phyloP scores from a whole-genome alignment of 2,113 vertebrate genomes.

The Ictidomys tridecemlineatus region DNA sequence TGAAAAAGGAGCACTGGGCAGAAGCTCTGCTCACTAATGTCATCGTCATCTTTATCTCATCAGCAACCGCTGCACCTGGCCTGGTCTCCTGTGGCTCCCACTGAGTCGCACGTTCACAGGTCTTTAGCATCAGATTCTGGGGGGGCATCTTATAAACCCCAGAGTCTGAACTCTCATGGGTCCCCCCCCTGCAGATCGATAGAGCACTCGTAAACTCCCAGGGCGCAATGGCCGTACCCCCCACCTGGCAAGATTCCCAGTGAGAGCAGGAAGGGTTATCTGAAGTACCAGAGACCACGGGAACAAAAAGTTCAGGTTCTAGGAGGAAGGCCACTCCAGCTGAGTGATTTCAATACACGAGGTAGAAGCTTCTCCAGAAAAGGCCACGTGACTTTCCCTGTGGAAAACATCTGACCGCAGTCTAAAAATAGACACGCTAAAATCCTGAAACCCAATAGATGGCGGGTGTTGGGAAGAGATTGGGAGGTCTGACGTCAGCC shows the following conservation, averaged over 20 bases:
- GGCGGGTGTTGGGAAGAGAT: not conserved
- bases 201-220: not conserved
- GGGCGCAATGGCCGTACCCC: not conserved
- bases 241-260: constrained; percentile 46
- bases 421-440: constrained; percentile 69
- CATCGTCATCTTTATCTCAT: not conserved
- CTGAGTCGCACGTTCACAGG: not conserved
- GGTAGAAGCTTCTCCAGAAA: constrained; percentile 17
- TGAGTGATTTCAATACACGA: constrained; percentile 20
- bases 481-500: constrained; percentile 14
- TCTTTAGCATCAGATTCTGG: not conserved
- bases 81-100: not conserved
- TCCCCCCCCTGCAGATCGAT: not conserved
- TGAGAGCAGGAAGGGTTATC: not conserved
- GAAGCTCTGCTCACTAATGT: not conserved
- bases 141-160: not conserved
- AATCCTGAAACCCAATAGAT: constrained; percentile 69
- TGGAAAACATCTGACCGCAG: constrained; percentile 59
- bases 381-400: not conserved
- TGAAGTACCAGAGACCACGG: constrained; percentile 4
- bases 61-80: not conserved
- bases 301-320: constrained; percentile 45
- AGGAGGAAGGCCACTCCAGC: constrained; percentile 25
- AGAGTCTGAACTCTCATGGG: not conserved
- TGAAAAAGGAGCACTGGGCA: not conserved